phyloP scores from a whole-genome alignment of 1,140 invertebrate genomes.

The Ooceraea biroi region DNA sequence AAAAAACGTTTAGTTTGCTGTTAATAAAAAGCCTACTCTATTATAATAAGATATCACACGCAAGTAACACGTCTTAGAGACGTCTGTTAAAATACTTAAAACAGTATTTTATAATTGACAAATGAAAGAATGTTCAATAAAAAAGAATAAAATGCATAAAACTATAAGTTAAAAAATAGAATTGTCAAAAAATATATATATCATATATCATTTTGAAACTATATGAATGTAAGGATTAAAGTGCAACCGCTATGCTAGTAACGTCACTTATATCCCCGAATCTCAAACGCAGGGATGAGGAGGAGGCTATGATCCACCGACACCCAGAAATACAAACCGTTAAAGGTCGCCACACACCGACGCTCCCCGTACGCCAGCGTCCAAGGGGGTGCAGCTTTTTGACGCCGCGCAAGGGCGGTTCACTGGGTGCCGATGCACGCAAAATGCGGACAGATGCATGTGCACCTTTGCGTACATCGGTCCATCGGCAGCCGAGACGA shows the following conservation, averaged over 20 bases:
- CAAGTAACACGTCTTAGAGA: no score
- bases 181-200: not conserved
- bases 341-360: constrained; percentile 51
- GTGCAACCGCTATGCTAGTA: not conserved
- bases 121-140: no score
- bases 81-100: no score
- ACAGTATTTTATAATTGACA: not conserved
- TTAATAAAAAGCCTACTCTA: constrained; percentile 3
- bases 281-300: not conserved
- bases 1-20: constrained; percentile 13
- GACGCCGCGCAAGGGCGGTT: constrained; percentile 57
- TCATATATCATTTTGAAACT: not conserved
- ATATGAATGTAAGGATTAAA: not conserved
- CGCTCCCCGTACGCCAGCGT: constrained; percentile 15
- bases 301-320: not conserved
- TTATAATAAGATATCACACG: not conserved
- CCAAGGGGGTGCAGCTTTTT: constrained; percentile 47
- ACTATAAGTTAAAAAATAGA: not conserved
- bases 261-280: not conserved
- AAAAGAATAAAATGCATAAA: not conserved
- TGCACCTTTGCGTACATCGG: constrained; percentile 70
- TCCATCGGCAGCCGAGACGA: constrained; percentile 72
- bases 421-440: constrained; percentile 58
- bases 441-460: constrained; percentile 73
- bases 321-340: constrained; percentile 43